A percentile compares a stretch with the other conserved stretches of the same genome.
These are phyloP conservation scores for Holotrichia oblita DNA, from an alignment of 1,140 invertebrate species.

Conservation along the genomic window DNA sequence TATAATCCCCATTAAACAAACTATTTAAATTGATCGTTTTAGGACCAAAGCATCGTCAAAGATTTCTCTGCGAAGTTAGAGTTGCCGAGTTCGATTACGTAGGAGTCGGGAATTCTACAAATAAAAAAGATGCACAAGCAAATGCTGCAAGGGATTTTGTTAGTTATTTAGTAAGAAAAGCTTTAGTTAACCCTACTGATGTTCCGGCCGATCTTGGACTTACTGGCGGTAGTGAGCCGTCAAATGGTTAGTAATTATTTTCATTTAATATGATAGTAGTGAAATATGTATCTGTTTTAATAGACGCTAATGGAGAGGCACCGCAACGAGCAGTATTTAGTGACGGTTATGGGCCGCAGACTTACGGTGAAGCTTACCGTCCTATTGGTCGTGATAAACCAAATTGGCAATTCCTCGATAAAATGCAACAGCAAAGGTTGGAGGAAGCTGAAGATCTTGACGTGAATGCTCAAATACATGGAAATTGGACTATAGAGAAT, in stretches of 20 bases:
- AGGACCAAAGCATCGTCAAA: conserved; percentile 87
- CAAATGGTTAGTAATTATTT: neutral
- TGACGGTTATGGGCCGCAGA: conserved; percentile 76
- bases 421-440: conserved; percentile 77
- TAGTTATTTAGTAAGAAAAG: conserved; percentile 83
- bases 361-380: conserved; percentile 79
- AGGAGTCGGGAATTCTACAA: conserved; percentile 94
- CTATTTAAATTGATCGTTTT: conserved; percentile 43
- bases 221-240: conserved; percentile 15
- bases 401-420: conserved; percentile 79
- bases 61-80: conserved; percentile 92
- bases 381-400: conserved; percentile 64
- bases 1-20: neutral
- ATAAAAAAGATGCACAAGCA: conserved; percentile 92
- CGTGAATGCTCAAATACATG: conserved; percentile 94
- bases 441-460: conserved; percentile 94
- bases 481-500: conserved; percentile 98
- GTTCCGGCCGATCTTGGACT: conserved; percentile 67
- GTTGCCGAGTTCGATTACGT: conserved; percentile 83
- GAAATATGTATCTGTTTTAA: neutral
- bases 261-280: too few relatives aligned
- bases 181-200: conserved; percentile 71
- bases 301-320: conserved; percentile 33
- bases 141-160: conserved; percentile 94
- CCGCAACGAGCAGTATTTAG: conserved; percentile 67